Evolutionary conservation across 1,140 invertebrate genomes (phyloP).

Genomic region (Colletes latitarsis): DNA sequence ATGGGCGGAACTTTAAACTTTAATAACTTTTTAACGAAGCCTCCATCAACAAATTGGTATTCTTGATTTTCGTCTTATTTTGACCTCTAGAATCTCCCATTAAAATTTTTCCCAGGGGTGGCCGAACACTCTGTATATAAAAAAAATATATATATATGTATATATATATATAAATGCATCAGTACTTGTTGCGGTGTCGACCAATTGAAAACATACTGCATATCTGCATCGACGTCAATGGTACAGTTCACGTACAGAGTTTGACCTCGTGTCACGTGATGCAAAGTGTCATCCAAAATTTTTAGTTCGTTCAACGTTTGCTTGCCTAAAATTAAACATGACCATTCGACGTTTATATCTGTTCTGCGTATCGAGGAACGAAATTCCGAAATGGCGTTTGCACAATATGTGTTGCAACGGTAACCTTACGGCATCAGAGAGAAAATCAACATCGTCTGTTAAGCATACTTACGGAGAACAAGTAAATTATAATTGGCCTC

Average conservation of each 20-base stretch:
- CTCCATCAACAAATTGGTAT: too few relatives aligned
- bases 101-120: too few relatives aligned
- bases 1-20: too few relatives aligned
- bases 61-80: too few relatives aligned
- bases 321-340: conserved; percentile 37
- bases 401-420: neutral
- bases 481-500: conserved; percentile 72
- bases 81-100: too few relatives aligned
- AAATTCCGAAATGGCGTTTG: neutral
- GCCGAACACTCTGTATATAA: too few relatives aligned
- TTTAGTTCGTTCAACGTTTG: conserved; percentile 52
- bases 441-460: conserved; percentile 67
- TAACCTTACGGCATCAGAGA: neutral
- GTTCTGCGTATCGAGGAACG: too few relatives aligned
- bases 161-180: neutral
- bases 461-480: conserved; percentile 77
- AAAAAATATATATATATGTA: too few relatives aligned
- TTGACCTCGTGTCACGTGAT: conserved; percentile 67
- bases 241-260: conserved; percentile 67
- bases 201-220: conserved; percentile 63
- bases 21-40: too few relatives aligned
- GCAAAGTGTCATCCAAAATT: conserved; percentile 58
- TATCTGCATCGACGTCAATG: conserved; percentile 33
- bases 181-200: conserved; percentile 59
- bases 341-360: neutral